A percentile compares a stretch with the other conserved stretches of the same genome.
Evolutionary conservation across 2,113 vertebrate species (phyloP).

Genomic region (Ochotona curzoniae): DNA sequence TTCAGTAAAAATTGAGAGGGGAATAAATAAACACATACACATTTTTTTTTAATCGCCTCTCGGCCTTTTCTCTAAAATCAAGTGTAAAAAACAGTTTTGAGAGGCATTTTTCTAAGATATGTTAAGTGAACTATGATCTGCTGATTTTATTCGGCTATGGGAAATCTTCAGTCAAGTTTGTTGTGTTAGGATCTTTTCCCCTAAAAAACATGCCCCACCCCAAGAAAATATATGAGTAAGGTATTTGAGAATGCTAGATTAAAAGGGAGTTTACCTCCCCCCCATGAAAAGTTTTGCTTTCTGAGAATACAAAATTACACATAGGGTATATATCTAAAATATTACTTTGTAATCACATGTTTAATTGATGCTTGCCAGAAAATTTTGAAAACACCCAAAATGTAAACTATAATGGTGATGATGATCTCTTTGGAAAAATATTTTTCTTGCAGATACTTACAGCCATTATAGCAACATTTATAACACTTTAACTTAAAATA

Average conservation of each 20-base stretch:
- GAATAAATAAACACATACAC: neutral
- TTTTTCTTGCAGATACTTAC: slow-evolving; percentile 19
- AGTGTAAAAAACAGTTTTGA: slow-evolving; percentile 26
- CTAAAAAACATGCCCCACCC: neutral
- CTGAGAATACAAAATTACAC: slow-evolving; percentile 12
- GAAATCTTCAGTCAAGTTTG: neutral
- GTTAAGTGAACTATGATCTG: neutral
- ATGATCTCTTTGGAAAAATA: slow-evolving; percentile 18
- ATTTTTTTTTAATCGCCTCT: too few relatives aligned
- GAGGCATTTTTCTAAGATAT: slow-evolving; percentile 33
- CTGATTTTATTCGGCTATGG: slow-evolving; percentile 23
- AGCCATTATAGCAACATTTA: neutral
- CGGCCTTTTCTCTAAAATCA: neutral
- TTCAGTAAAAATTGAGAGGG: neutral
- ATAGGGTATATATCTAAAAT: neutral
- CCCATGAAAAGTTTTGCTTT: neutral
- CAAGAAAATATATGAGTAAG: neutral
- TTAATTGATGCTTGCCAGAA: neutral
- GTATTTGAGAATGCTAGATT: neutral
- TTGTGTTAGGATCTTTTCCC: neutral
- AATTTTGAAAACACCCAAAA: neutral
- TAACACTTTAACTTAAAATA: slow-evolving; percentile 50
- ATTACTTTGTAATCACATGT: slow-evolving; percentile 8
- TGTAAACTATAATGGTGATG: neutral
- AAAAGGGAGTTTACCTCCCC: neutral